Conservation (phyloP, 2,888 invertebrate species). For the Cryptops parisi region DNA sequence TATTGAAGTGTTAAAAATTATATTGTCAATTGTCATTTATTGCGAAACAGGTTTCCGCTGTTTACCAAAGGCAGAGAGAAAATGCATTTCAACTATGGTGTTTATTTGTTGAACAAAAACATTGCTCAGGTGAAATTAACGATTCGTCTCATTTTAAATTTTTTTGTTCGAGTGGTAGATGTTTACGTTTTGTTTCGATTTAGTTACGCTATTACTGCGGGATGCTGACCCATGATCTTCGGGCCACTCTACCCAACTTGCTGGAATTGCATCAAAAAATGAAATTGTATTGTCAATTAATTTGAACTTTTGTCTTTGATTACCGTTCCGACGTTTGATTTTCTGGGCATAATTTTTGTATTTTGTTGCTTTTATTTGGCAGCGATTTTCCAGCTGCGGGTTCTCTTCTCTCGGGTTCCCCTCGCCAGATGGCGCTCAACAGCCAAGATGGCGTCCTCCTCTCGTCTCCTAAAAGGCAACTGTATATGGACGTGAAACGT, state of each 20-base stretch:
- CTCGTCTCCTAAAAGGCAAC: not conserved
- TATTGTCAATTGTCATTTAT: not conserved
- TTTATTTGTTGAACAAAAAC: slow-evolving; percentile 85
- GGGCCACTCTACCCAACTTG: slow-evolving; percentile 60
- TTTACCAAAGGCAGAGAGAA: slow-evolving; percentile 63
- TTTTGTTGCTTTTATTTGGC: not conserved
- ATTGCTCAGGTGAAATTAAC: slow-evolving; percentile 68
- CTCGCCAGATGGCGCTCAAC: not conserved
- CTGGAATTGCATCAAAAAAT: slow-evolving; percentile 30
- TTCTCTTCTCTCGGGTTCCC: not conserved
- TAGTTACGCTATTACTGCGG: slow-evolving; percentile 57
- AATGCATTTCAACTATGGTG: slow-evolving; percentile 70
- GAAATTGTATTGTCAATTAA: slow-evolving; percentile 3
- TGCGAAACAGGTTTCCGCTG: slow-evolving; percentile 56
- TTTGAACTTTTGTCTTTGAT: not conserved
- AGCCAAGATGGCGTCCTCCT: not conserved
- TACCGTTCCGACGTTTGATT: not conserved
- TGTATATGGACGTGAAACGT: not conserved
- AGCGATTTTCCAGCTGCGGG: not conserved
- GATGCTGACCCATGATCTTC: slow-evolving; percentile 53
- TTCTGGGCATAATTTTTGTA: not conserved
- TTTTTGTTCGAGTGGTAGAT: not conserved
- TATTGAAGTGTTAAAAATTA: not conserved
- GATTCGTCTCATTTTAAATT: no score
- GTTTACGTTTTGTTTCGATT: slow-evolving; percentile 13